Base-by-base conservation (phyloP, 2,113 vertebrate species). In the Plestiodon gilberti region DNA sequence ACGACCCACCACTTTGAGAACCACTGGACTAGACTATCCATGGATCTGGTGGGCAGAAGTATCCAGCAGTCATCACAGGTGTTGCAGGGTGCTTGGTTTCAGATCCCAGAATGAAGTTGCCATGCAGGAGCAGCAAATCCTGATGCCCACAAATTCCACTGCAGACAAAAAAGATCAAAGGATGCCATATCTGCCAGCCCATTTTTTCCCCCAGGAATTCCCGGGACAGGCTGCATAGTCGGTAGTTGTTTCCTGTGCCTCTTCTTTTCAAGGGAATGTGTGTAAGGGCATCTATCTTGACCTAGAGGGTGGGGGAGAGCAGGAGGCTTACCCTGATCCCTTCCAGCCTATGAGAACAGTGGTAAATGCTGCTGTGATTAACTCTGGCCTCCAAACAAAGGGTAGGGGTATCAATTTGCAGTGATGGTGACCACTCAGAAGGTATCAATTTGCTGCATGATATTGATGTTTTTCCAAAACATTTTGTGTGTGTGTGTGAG, bases 401-500 rank as follows among this genome's bases (percentile, higher is more conserved):
- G 30, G 7, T 28, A 13, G 78, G 28, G n/a, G 6, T 28, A 33
- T 77, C 18, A 10, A 5, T 81, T 67, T 89, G 80, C 78, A 6
- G 7, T 83, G 61, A 33, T 35, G 23, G 78, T 65, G n/a, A n/a
- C 62, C 43, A 14, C 38, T 67, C n/a, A 43, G 4, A 81, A 15
- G n/a, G 6, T 28, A 33, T 77, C 18, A 10, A 5, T 81, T 67
- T 89, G 80, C 78, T 89, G 23, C 52, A 85, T 88, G 74, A 38
- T 89, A 69, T 18, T 89, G 67, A 91, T 23, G 13, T 28, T 74
- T 28, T 75, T 83, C 67, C 33, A 55, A 35, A 69, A 69, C 64
- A 25, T 22, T 10, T 62, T 57, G 38, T 28, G n/a, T 10, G 71
- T 77, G 8, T 0, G 59, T 18, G 25, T 35, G 10, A 69, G n/a